These are phyloP conservation scores for Tenthredo mesomela DNA, from an alignment of 2,888 invertebrate genomes.

Conservation along the genomic window DNA sequence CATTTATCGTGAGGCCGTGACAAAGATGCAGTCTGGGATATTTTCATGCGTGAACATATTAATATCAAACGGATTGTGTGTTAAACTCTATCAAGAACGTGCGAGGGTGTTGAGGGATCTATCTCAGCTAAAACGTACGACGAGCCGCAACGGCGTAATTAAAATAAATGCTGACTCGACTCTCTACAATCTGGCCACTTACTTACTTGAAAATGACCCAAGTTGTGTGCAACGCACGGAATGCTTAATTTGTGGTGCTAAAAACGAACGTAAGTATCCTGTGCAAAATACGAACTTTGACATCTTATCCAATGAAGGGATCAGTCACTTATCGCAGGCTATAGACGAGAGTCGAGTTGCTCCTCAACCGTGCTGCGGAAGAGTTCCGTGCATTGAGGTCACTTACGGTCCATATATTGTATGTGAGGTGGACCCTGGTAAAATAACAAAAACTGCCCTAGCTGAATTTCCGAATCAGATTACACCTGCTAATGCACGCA, in stretches of 20 bases:
- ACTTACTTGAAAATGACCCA: conserved; percentile 32
- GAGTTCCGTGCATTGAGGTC: neutral
- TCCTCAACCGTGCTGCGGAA: conserved; percentile 31
- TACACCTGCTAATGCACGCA: conserved; percentile 12
- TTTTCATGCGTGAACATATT: conserved; percentile 35
- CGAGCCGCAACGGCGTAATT: conserved; percentile 18
- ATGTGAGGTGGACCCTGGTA: conserved; percentile 33
- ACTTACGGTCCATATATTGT: conserved; percentile 40
- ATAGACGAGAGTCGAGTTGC: conserved; percentile 32
- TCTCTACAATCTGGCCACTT: conserved; percentile 26
- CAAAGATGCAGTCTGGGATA: conserved; percentile 24
- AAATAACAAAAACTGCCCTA: conserved; percentile 5
- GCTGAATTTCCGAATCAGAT: conserved; percentile 21
- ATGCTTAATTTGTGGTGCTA: conserved; percentile 24
- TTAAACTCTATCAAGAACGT: conserved; percentile 29
- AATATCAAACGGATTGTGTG: conserved; percentile 37
- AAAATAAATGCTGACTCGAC: conserved; percentile 26
- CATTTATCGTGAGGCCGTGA: conserved; percentile 38
- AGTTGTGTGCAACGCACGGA: neutral
- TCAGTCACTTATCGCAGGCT: conserved; percentile 40
- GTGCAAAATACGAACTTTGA: conserved; percentile 34
- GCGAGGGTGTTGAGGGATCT: neutral
- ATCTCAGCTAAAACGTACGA: conserved; percentile 13
- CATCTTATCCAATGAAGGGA: neutral
- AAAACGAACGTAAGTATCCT: conserved; percentile 9